Base-by-base conservation (phyloP, 2,888 invertebrate genomes). In the Pseudococcus viburni region DNA sequence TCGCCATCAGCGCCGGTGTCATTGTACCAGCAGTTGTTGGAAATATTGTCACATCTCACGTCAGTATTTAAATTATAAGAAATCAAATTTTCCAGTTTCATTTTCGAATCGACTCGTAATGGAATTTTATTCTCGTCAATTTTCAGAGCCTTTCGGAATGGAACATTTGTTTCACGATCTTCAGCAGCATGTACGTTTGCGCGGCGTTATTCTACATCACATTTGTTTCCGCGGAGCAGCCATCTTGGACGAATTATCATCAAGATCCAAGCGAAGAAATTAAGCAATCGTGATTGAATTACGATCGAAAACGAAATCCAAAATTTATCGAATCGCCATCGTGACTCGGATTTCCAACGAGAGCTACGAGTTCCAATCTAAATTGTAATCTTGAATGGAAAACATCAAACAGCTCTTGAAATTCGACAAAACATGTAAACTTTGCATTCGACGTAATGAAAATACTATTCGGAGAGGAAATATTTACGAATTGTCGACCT, bases 101-200 rank as follows among this genome's bases (percentile, higher is more conserved):
- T 26, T 26, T 11, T 11, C 26, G 12, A 26, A 26, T 68, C 26
- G 9, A 0, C 8, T 26, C 15, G 12, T 46, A 46, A 11, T 12
- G 0, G 6, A 26, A 33, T 33, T 73, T 9, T 2, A 42, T 42
- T 42, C 33, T 73, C n/a, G 4, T 17, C 17, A 12, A 46, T 46
- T 83, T 80, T 42, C 80, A 83, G 80, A 83, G 80, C 9, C 11
- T 19, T 17, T 83, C 33, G 0, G 26, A 83, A 19, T 83, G 80
- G 80, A 46, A 83, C 11, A 19, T 46, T 46, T 83, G n/a, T 46
- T 83, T 83, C 80, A 9, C 7, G 2, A 46, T 42, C 12, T 22
- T 83, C 0, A 83, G 46, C 80, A 19, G 9, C 11, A 19, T 83
- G 46, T 19, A 46, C 11, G 15, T 83, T 8, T 46, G n/a, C 8